These are phyloP conservation scores for Chesias legatella DNA, from an alignment of 2,888 invertebrate species.

Conservation along the genomic window DNA sequence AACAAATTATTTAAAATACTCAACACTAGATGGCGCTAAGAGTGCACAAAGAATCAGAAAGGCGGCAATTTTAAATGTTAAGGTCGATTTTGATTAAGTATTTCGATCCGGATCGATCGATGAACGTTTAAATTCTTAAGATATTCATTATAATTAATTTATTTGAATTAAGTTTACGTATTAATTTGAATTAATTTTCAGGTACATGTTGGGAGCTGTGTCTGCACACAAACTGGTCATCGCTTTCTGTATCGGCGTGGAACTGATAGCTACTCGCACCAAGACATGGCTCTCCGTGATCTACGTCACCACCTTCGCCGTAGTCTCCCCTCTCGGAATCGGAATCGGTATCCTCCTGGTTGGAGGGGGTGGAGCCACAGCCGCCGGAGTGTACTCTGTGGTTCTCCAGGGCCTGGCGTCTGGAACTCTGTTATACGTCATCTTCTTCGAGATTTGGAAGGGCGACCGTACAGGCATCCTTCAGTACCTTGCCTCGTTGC, in stretches of 20 bases:
- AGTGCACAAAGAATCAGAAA: no score
- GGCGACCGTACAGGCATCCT: conserved; percentile 79
- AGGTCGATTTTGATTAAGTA: no score
- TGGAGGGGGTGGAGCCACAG: conserved; percentile 78
- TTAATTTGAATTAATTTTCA: conserved; percentile 37
- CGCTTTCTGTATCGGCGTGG: conserved; percentile 93
- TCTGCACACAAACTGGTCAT: conserved; percentile 92
- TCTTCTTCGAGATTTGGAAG: conserved; percentile 95
- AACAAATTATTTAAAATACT: conserved; percentile 19
- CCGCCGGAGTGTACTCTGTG: conserved; percentile 82
- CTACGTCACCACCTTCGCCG: conserved; percentile 87
- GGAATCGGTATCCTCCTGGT: conserved; percentile 86
- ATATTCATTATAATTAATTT: no score
- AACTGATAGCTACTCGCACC: conserved; percentile 86
- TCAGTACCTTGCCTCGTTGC: conserved; percentile 83
- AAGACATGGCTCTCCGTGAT: conserved; percentile 81
- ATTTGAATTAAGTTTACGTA: neutral
- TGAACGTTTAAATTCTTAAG: no score
- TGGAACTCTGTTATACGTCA: conserved; percentile 96
- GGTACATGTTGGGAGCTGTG: conserved; percentile 92
- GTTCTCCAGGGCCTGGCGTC: conserved; percentile 92
- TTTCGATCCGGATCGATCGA: no score
- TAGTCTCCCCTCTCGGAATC: conserved; percentile 90
- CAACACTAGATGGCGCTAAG: conserved; percentile 37
- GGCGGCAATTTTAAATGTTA: no score